phyloP scores from a whole-genome alignment of 2,113 vertebrate genomes.

The Agapornis roseicollis region DNA sequence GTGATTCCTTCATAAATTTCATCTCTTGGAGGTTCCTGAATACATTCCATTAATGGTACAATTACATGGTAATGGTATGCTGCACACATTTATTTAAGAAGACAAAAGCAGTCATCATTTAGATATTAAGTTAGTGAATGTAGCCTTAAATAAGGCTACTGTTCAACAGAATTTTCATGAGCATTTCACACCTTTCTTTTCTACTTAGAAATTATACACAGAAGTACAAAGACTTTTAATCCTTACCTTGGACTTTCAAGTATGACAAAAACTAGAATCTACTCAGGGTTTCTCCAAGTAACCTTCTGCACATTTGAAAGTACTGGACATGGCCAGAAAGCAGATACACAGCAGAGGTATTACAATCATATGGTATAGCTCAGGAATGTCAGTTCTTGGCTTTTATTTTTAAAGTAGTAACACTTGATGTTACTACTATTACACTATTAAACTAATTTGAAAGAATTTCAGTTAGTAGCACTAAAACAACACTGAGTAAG shows the following conservation, averaged over 20 bases:
- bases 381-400: background rate
- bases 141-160: background rate
- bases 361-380: rapidly evolving
- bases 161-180: background rate
- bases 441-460: background rate
- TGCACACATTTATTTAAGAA: background rate
- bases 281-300: background rate
- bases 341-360: rapidly evolving
- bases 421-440: background rate
- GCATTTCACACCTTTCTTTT: background rate
- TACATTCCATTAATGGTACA: background rate
- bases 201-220: background rate
- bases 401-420: background rate
- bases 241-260: background rate
- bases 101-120: background rate
- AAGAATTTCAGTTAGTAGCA: background rate
- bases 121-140: background rate
- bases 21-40: background rate
- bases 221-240: background rate
- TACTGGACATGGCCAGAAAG: background rate
- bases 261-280: background rate
- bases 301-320: background rate
- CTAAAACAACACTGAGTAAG: background rate
- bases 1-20: background rate
- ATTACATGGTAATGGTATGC: background rate